Percentiles rank a stretch among this genome's conserved stretches.
Evolutionary conservation across 2,797 vertebrate species (phyloP).

Genomic region (Typhlichthys subterraneus): DNA sequence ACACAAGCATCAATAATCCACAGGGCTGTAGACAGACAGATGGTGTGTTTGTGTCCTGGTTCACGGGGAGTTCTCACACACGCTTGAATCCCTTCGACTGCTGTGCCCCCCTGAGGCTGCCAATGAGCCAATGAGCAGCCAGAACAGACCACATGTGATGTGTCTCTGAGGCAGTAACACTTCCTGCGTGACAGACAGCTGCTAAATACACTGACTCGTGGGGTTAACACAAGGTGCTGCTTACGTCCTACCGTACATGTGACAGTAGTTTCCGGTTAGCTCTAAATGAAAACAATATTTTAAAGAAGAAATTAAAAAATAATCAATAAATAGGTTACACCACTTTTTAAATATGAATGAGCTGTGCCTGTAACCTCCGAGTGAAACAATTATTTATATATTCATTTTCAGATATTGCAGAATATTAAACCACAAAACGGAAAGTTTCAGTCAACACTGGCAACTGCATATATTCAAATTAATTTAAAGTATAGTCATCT

Average conservation of each 20-base stretch:
- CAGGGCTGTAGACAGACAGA: constrained; percentile 47
- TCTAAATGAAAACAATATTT: background rate
- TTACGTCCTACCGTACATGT: too few species aligned
- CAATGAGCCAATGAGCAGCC: constrained; percentile 25
- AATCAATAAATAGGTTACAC: background rate
- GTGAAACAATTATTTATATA: too few species aligned
- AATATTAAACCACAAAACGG: too few species aligned
- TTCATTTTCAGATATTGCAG: too few species aligned
- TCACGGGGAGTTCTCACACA: constrained; percentile 13
- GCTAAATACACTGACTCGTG: constrained; percentile 9
- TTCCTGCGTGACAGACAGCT: constrained; percentile 22
- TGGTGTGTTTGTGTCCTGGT: constrained; percentile 43
- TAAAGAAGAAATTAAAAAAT: background rate
- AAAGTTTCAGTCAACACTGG: too few species aligned
- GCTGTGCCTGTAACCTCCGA: too few species aligned
- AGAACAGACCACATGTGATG: constrained; percentile 37
- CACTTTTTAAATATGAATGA: too few species aligned
- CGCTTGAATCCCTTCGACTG: constrained; percentile 13
- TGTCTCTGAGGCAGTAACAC: constrained; percentile 20
- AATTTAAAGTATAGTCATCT: too few species aligned
- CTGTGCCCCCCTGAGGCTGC: constrained; percentile 30
- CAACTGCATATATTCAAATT: too few species aligned
- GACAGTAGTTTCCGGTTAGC: background rate
- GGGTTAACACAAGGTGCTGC: background rate
- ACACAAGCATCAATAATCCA: constrained; percentile 23